Evolutionary conservation across 2,113 vertebrate species (phyloP).

Genomic region (Cyanocitta stelleri): DNA sequence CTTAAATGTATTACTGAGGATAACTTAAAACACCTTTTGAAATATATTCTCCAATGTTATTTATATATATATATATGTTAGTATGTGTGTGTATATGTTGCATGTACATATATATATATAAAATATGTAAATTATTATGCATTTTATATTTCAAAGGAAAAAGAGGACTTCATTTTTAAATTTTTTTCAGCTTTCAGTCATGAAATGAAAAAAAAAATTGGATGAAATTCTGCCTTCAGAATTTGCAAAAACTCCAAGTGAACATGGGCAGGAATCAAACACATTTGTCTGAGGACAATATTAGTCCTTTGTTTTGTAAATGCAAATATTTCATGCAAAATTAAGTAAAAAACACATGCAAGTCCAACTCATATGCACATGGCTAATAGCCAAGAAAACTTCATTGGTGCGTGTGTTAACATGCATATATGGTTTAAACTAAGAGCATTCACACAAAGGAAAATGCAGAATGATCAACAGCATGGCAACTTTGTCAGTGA

Average conservation of each 20-base stretch:
- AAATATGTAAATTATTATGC: conserved; percentile 17
- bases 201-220: conserved; percentile 39
- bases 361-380: conserved; percentile 63
- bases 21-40: conserved; percentile 4
- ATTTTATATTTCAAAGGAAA: conserved; percentile 23
- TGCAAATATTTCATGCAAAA: conserved; percentile 82
- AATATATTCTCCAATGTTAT: not conserved
- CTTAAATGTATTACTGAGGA: not conserved
- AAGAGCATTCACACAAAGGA: conserved; percentile 66
- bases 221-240: conserved; percentile 11
- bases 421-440: conserved; percentile 72
- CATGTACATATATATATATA: not conserved
- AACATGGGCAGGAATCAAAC: not conserved
- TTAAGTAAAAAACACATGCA: conserved; percentile 73
- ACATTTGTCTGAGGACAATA: conserved; percentile 3
- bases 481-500: conserved; percentile 51
- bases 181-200: conserved; percentile 53
- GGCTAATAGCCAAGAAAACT: conserved; percentile 57
- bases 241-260: not conserved
- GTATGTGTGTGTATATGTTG: not conserved
- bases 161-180: not conserved
- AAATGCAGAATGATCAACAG: conserved; percentile 69
- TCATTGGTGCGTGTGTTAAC: conserved; percentile 59
- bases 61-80: not conserved
- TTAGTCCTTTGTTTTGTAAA: conserved; percentile 46